phyloP scores from a whole-genome alignment of 2,888 invertebrate genomes.

The Troides oblongomaculatus region DNA sequence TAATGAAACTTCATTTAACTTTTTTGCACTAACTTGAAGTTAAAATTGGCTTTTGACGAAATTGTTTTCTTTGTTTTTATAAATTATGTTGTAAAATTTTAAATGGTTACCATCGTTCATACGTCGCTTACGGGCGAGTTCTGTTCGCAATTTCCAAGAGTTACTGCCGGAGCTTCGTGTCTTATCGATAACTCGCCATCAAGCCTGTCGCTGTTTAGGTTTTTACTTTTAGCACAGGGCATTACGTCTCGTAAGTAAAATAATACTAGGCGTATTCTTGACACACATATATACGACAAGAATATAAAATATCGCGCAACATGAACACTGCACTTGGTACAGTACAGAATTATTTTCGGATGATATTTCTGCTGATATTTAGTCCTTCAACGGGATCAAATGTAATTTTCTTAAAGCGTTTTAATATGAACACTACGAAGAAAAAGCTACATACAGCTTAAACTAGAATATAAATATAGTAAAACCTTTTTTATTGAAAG shows the following conservation, averaged over 20 bases:
- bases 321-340: background rate
- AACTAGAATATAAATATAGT: background rate
- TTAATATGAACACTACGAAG: background rate
- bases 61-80: conserved; percentile 14
- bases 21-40: background rate
- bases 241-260: conserved; percentile 34
- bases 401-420: background rate
- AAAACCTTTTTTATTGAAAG: background rate
- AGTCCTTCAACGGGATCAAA: background rate
- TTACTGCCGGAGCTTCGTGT: conserved; percentile 35
- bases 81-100: background rate
- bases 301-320: background rate
- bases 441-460: background rate
- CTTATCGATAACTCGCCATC: conserved; percentile 34
- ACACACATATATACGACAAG: conserved; percentile 35
- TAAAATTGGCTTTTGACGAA: background rate
- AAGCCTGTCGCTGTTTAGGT: conserved; percentile 23
- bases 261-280: conserved; percentile 41
- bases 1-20: too few species aligned
- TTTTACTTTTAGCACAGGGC: conserved; percentile 39
- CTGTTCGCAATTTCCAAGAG: conserved; percentile 21
- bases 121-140: conserved; percentile 24
- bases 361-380: too few species aligned
- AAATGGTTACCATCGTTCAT: conserved; percentile 6
- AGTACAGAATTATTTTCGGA: background rate